These are phyloP conservation scores for Proteles cristata DNA, from an alignment of 2,113 vertebrate species.

Conservation along the genomic window DNA sequence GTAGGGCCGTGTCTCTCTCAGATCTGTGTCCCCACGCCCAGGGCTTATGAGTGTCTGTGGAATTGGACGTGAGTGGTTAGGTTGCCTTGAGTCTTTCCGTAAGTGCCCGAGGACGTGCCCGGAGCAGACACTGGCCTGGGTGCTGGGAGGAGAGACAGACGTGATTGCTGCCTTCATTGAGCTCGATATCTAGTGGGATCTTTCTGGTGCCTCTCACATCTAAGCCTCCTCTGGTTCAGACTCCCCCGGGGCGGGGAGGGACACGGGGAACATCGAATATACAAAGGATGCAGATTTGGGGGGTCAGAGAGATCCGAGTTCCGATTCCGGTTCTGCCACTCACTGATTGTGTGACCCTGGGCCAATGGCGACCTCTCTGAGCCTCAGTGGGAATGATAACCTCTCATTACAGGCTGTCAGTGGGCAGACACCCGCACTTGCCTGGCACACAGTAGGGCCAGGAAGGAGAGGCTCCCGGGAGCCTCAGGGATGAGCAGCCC, in stretches of 20 bases:
- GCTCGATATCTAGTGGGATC: rapidly evolving
- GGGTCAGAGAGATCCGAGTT: neutral
- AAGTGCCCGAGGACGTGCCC: neutral
- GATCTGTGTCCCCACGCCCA: neutral
- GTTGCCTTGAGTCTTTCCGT: neutral
- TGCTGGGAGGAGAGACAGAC: neutral
- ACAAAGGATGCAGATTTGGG: neutral
- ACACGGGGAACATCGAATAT: rapidly evolving
- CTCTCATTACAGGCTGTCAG: rapidly evolving
- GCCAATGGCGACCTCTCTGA: neutral
- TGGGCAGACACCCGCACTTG: neutral
- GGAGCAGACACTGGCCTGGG: neutral
- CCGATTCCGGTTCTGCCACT: neutral
- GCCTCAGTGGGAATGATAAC: neutral
- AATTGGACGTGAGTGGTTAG: rapidly evolving
- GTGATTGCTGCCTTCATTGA: rapidly evolving
- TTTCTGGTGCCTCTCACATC: rapidly evolving
- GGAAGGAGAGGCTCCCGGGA: neutral
- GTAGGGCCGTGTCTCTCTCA: rapidly evolving
- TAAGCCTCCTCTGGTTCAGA: neutral
- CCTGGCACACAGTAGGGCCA: neutral
- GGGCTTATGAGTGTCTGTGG: neutral
- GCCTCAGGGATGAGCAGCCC: neutral
- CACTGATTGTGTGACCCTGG: neutral
- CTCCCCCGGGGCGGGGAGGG: neutral